Base-by-base conservation (phyloP, 2,888 invertebrate species). In the Cinara cedri region DNA sequence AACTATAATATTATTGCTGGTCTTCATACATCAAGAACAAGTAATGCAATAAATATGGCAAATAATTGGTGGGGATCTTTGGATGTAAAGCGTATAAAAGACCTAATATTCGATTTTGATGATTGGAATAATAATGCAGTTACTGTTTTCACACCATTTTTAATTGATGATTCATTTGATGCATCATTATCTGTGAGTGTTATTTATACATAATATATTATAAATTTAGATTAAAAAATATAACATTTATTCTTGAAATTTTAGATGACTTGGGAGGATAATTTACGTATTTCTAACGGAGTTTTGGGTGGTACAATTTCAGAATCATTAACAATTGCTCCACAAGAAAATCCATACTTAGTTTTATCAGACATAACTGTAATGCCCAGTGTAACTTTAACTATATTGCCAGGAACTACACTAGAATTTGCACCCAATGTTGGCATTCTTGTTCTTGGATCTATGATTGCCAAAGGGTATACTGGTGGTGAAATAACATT, bases 51-150 rank as follows among this genome's bases (percentile, higher is more conserved):
- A 76, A 93, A 98, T 85, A 96, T 95, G 0, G 90, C 90, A 13
- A 93, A 95, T 85, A 99, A 99, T 86, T 99, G 96, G 94, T 99
- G 98, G 98, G 98, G 98, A 14, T 92, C 92, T 3, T 87, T 88
- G 0, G 89, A 92, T 76, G 91, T 93, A 72, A 87, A 87, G 8
- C 88, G 89, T 78, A 98, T 99, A 75, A 90, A 91, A 83, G 89
- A 90, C 72, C 89, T 91, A 84, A 97, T 98, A 84, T 98, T 98
- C 85, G 98, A 98, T 87, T 98, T 99, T 86, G 97, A 99, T 85
- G 98, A 98, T 85, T 99, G 99, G 98, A 99, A 99, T 85, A 95
- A 96, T 86, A 97, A 96, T 85, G 97, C 97, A 0, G 90, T 97
- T 72, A 98, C 97, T 0, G 89, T 92, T 16, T 99, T 93, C 86